Percentiles rank a stretch among this genome's conserved stretches.
These are phyloP conservation scores for Odobenus rosmarus DNA, from an alignment of 2,113 vertebrate genomes.

Conservation along the genomic window DNA sequence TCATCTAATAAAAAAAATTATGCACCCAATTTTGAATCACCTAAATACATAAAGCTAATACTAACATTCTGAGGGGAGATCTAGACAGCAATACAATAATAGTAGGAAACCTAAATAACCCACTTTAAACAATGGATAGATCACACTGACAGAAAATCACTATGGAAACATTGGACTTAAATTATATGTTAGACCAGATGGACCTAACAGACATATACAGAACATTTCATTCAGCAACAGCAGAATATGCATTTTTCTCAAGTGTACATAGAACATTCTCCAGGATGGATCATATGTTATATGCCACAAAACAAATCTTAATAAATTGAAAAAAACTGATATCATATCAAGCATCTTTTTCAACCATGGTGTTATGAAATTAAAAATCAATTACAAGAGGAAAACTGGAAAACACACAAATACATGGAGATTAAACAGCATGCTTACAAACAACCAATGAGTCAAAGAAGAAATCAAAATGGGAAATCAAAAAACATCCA, in stretches of 20 bases:
- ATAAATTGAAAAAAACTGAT: not conserved
- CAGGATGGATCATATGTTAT: not conserved
- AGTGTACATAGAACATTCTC: not conserved
- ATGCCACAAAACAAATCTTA: not conserved
- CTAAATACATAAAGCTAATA: not conserved
- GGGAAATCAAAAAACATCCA: not conserved
- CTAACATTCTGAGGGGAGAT: not conserved
- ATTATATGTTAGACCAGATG: not conserved
- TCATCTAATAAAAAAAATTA: slow-evolving; percentile 74
- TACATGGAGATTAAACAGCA: not conserved
- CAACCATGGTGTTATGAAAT: not conserved
- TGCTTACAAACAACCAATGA: not conserved
- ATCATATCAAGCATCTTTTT: not conserved
- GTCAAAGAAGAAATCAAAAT: not conserved
- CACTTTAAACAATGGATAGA: not conserved
- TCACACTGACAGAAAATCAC: not conserved
- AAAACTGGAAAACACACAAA: not conserved
- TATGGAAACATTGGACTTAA: not conserved
- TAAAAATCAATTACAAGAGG: not conserved
- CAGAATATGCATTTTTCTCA: not conserved
- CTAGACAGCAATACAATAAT: not conserved
- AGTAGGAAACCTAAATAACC: not conserved
- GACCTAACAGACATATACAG: not conserved
- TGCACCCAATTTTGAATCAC: not conserved
- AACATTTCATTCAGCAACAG: not conserved